Evolutionary conservation across 1,140 invertebrate species (phyloP), one percentile per base, ranked within the genome.

Genomic region (Drosophila pachea): DNA sequence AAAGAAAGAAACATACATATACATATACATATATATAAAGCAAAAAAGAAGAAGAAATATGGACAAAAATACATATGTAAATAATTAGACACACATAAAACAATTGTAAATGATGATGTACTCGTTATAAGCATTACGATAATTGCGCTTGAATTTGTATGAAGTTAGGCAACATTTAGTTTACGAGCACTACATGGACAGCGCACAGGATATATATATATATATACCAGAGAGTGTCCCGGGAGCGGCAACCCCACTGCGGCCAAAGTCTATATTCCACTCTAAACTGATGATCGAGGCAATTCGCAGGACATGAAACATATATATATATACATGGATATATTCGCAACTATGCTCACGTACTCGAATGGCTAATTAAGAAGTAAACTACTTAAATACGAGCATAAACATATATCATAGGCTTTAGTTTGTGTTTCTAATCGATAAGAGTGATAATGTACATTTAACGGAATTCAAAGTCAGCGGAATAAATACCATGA

Each of bases 401-500:
- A 72, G 73, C 59, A 62, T 75, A 75, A 67, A 73, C 22, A 22
- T 84, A 83, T 84, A 84, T 79, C 76, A 84, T 84, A 84, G 76
- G 79, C 76, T 73, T 79, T 84, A 84, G 79, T 84, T 84, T 84
- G 79, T 84, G 76, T 79, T 84, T 84, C 60, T 68, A 68, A 76
- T 35, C 48, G 16, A 64, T 84, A 84, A 84, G 79, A 84, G 79
- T 82, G 78, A 82, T 82, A 83, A 76, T 84, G 76, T 84, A 84
- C 59, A 84, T 84, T 81, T 63, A 84, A 73, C 53, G 35, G 53
- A 61, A 56, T 77, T 47, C 69, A 45, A 7, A 33, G 47, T 32
- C 61, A 52, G 36, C 55, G 55, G 35, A 54, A 60, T 47, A 78
- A 75, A 73, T 55, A 75, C 61, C 48, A 75, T 67, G 62, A 56